phyloP scores from a whole-genome alignment of 2,888 invertebrate species.

The Orgyia antiqua region DNA sequence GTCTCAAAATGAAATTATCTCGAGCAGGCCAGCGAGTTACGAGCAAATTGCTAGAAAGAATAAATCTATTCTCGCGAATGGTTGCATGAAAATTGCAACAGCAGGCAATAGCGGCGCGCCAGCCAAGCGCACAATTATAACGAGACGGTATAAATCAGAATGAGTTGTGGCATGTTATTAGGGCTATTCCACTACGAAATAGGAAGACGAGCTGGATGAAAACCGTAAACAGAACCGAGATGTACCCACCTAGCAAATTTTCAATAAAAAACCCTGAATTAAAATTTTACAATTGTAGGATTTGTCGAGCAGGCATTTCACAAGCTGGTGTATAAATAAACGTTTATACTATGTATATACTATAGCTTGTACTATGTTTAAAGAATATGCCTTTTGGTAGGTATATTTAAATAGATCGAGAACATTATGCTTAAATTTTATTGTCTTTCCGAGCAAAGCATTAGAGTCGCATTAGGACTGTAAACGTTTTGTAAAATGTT shows the following conservation, averaged over 20 bases:
- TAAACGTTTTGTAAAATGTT: conserved; percentile 23
- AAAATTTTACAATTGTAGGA: conserved; percentile 30
- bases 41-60: conserved; percentile 68
- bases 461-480: conserved; percentile 30
- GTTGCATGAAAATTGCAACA: conserved; percentile 74
- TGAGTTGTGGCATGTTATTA: conserved; percentile 78
- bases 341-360: too few relatives aligned
- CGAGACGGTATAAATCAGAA: conserved; percentile 77
- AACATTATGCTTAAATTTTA: conserved; percentile 37
- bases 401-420: conserved; percentile 31
- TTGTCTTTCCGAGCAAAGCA: conserved; percentile 28
- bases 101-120: conserved; percentile 63
- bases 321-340: too few relatives aligned
- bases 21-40: conserved; percentile 47
- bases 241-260: conserved; percentile 39
- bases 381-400: conserved; percentile 24
- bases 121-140: conserved; percentile 75
- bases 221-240: conserved; percentile 48
- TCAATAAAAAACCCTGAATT: conserved; percentile 17
- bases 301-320: conserved; percentile 23
- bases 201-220: conserved; percentile 61
- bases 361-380: conserved; percentile 11
- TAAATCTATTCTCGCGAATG: conserved; percentile 67
- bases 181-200: conserved; percentile 66
- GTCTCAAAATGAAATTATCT: conserved; percentile 55